Conservation (phyloP, 2,888 invertebrate species). For the Glyphotaelius pellucidus region DNA sequence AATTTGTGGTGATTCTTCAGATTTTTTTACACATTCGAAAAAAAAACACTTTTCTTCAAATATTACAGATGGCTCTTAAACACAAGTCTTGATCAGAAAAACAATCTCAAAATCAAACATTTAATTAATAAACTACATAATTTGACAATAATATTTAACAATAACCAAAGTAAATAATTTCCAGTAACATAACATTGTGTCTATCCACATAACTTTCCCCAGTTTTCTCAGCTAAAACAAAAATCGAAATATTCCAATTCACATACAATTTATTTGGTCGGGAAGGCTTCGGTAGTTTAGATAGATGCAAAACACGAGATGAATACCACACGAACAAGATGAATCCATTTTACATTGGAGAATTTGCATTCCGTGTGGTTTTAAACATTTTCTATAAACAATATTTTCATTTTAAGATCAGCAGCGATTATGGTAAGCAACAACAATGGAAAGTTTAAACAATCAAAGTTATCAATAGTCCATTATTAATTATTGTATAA, state of each 20-base stretch:
- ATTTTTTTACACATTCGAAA: no score
- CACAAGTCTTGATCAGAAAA: neutral
- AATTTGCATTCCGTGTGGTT: neutral
- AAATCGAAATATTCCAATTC: neutral
- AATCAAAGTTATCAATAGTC: slow-evolving; percentile 47
- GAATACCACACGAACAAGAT: neutral
- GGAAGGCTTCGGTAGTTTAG: neutral
- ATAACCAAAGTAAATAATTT: neutral
- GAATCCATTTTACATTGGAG: neutral
- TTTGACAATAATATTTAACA: neutral
- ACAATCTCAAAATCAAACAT: neutral
- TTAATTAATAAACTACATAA: neutral
- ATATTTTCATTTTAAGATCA: slow-evolving; percentile 26
- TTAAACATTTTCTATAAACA: slow-evolving; percentile 19
- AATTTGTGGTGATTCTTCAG: neutral
- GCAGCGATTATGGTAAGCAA: slow-evolving; percentile 42
- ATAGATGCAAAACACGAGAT: neutral
- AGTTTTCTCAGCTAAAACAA: neutral
- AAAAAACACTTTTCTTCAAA: neutral
- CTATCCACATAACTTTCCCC: neutral
- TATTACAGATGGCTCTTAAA: neutral
- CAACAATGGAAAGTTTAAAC: slow-evolving; percentile 38
- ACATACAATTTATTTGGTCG: slow-evolving; percentile 2
- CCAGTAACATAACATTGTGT: neutral
- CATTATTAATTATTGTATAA: slow-evolving; percentile 45